Percentiles rank a stretch among this genome's conserved stretches.
Evolutionary conservation across 2,113 vertebrate species (phyloP).

Genomic region (Todiramphus chloris): DNA sequence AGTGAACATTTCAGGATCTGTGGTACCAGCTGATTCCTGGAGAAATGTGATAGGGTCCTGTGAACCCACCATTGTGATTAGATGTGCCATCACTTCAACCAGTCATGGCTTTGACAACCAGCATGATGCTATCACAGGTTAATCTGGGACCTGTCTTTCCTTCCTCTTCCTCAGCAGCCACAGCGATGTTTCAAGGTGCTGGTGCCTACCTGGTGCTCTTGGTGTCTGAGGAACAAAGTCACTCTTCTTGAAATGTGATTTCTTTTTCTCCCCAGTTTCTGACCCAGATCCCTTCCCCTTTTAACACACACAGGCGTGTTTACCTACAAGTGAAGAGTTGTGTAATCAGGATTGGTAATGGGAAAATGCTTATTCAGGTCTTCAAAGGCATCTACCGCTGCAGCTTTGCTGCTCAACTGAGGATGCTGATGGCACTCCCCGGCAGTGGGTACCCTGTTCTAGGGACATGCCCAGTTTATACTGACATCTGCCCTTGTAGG

Average conservation of each 20-base stretch:
- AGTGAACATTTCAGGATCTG: background rate
- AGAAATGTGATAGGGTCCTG: background rate
- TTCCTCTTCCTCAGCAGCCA: background rate
- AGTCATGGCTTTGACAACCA: background rate
- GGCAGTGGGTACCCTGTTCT: fast-evolving
- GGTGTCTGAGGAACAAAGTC: background rate
- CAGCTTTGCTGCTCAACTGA: background rate
- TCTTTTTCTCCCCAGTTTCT: background rate
- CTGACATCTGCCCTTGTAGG: background rate
- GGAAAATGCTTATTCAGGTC: background rate
- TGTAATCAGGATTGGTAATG: background rate
- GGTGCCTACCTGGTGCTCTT: background rate
- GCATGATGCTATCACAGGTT: fast-evolving
- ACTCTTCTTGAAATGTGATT: background rate
- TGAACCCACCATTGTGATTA: background rate
- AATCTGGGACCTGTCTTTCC: background rate
- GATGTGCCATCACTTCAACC: background rate
- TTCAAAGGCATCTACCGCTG: background rate
- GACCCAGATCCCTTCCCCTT: background rate
- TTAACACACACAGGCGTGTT: background rate
- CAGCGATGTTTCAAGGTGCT: background rate
- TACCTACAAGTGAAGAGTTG: background rate
- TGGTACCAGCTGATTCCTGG: background rate
- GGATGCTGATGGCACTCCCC: background rate
- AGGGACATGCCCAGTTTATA: background rate